phyloP scores from a whole-genome alignment of 2,888 invertebrate species.

The Enchytraeus crypticus region DNA sequence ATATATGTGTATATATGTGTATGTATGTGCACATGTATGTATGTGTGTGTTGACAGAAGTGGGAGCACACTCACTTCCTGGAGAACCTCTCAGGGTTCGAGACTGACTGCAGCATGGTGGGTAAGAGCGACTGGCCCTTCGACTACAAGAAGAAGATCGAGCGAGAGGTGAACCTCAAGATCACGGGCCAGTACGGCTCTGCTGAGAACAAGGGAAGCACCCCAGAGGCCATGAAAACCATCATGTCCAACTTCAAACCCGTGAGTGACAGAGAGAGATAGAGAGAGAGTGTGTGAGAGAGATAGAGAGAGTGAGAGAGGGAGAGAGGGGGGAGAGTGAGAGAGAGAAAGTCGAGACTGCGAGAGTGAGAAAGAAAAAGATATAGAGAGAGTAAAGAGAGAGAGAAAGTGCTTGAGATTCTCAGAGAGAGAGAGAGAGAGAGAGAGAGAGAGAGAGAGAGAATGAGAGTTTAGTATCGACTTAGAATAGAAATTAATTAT shows the following conservation, averaged over 20 bases:
- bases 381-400: too few species aligned
- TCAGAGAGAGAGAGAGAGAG: too few species aligned
- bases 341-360: not conserved
- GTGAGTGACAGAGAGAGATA: constrained; percentile 7
- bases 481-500: too few species aligned
- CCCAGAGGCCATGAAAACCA: constrained; percentile 10
- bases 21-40: too few species aligned
- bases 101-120: constrained; percentile 20
- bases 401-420: too few species aligned
- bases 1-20: too few species aligned
- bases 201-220: constrained; percentile 16
- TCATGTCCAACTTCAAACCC: constrained; percentile 13
- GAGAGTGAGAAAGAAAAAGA: too few species aligned
- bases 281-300: too few species aligned
- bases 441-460: too few species aligned
- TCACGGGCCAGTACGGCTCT: constrained; percentile 12
- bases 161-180: not conserved
- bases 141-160: constrained; percentile 4
- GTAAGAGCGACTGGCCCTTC: constrained; percentile 13
- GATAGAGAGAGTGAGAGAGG: too few species aligned
- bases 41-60: too few species aligned
- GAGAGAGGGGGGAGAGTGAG: not conserved
- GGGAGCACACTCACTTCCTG: constrained; percentile 23
- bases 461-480: too few species aligned
- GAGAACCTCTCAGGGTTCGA: constrained; percentile 26